Evolutionary conservation across 2,113 vertebrate species (phyloP).

Genomic region (Myrmophylax atrothorax): DNA sequence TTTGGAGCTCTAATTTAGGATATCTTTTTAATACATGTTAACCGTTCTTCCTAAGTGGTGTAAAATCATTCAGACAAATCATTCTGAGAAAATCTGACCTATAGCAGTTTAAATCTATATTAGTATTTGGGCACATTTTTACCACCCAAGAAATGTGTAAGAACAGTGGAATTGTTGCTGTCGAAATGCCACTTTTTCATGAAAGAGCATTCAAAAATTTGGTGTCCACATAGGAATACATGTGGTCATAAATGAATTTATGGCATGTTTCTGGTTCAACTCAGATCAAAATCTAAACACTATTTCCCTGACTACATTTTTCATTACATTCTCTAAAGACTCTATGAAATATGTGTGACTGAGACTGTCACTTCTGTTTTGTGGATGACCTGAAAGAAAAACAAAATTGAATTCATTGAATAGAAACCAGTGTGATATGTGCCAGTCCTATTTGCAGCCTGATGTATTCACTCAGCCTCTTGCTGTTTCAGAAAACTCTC

Average conservation of each 20-base stretch:
- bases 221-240: rapidly evolving
- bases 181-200: background rate
- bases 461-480: background rate
- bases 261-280: background rate
- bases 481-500: background rate
- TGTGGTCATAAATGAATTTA: background rate
- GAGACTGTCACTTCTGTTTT: background rate
- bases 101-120: background rate
- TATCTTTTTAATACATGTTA: background rate
- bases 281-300: background rate
- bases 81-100: background rate
- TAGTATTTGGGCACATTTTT: background rate
- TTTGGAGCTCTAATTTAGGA: background rate
- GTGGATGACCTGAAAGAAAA: background rate
- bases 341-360: background rate
- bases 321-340: background rate
- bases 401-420: background rate
- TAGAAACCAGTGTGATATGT: background rate
- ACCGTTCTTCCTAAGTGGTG: background rate
- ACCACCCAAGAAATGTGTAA: background rate
- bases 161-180: background rate
- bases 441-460: background rate
- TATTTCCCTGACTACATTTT: background rate
- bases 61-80: background rate
- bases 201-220: background rate